Percentiles rank a stretch among this genome's conserved stretches.
Conservation (phyloP, 2,113 vertebrate genomes). For the Cisticola juncidis region DNA sequence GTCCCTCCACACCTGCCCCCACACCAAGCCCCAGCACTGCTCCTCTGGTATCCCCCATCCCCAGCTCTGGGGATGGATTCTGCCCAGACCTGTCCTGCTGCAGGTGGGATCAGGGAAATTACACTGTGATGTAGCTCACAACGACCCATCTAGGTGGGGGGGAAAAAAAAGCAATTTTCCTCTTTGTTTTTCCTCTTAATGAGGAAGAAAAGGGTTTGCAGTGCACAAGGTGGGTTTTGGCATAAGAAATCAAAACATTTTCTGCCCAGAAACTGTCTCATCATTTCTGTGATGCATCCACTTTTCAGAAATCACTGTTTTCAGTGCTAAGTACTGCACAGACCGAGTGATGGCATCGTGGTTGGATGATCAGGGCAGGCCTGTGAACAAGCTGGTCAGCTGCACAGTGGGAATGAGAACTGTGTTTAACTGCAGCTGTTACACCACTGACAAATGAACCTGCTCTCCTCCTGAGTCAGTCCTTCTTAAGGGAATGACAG, state of each 20-base stretch:
- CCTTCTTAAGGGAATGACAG: not conserved
- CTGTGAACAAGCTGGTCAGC: constrained; percentile 1
- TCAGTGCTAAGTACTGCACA: not conserved
- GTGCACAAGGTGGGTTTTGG: not conserved
- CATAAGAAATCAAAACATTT: not conserved
- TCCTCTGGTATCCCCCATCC: not conserved
- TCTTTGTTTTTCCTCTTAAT: not conserved
- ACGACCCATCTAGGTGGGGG: not conserved
- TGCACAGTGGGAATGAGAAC: not conserved
- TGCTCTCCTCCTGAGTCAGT: not conserved
- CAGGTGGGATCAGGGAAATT: not conserved
- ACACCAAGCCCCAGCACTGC: not conserved
- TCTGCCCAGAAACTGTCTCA: not conserved
- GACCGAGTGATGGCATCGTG: accelerated
- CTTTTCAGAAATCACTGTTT: not conserved
- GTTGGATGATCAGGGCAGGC: not conserved
- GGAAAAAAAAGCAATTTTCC: not conserved
- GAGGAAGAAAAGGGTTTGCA: not conserved
- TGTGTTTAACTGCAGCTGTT: constrained; percentile 40
- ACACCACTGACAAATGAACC: constrained; percentile 27
- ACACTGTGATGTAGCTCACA: accelerated
- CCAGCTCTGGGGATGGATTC: not conserved
- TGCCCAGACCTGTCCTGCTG: not conserved
- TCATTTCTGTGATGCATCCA: not conserved
- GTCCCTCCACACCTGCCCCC: not conserved